These are phyloP conservation scores for Bicyclus anynana DNA, from an alignment of 1,140 invertebrate genomes.

Conservation along the genomic window DNA sequence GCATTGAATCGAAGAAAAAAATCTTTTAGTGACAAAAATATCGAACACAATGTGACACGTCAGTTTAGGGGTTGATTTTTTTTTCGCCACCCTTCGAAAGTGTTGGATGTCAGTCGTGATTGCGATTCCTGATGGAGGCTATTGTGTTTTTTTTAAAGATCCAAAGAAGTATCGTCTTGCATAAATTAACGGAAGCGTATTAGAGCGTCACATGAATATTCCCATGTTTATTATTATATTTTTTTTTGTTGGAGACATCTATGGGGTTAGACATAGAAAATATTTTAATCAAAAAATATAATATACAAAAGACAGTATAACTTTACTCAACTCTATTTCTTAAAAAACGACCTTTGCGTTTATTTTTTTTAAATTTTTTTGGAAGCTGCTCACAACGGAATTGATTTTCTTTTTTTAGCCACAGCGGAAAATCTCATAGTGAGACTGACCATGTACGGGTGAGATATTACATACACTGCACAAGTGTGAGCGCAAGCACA, in stretches of 20 bases:
- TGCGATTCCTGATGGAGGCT: conserved; percentile 65
- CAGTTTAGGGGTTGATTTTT: conserved; percentile 65
- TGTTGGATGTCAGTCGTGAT: conserved; percentile 66
- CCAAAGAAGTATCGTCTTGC: conserved; percentile 63
- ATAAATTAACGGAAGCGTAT: conserved; percentile 68
- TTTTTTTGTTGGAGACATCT: not conserved
- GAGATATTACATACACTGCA: too few relatives aligned
- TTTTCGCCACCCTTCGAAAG: conserved; percentile 47
- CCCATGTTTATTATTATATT: conserved; percentile 55
- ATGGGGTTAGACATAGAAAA: too few relatives aligned
- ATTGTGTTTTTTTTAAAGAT: conserved; percentile 54
- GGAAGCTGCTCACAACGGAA: too few relatives aligned
- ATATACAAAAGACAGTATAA: too few relatives aligned
- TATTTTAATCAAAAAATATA: too few relatives aligned
- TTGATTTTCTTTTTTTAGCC: too few relatives aligned
- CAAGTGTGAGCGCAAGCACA: too few relatives aligned
- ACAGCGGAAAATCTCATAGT: too few relatives aligned
- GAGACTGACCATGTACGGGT: too few relatives aligned
- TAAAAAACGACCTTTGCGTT: too few relatives aligned
- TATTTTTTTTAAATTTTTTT: too few relatives aligned
- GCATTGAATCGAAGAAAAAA: conserved; percentile 61
- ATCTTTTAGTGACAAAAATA: conserved; percentile 72
- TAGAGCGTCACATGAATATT: conserved; percentile 62
- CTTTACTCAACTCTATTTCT: too few relatives aligned
- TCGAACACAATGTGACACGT: conserved; percentile 66